Conservation (phyloP, 2,888 invertebrate genomes). For the Lucinisca nassula region DNA sequence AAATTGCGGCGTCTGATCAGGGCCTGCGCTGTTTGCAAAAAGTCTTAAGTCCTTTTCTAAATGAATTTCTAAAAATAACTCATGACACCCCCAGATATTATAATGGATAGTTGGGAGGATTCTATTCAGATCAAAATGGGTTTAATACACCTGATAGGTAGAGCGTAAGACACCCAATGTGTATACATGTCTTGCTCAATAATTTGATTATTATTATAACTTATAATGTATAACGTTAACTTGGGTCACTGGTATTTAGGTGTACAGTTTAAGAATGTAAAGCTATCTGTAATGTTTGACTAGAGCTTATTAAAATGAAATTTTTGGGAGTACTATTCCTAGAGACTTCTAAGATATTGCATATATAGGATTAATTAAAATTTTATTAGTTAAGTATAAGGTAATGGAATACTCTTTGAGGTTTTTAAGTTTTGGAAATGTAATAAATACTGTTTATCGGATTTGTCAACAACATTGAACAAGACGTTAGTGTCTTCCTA, state of each 20-base stretch:
- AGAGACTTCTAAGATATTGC: not conserved
- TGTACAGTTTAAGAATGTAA: not conserved
- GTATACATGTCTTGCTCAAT: conserved; percentile 17
- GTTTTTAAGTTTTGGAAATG: too few relatives aligned
- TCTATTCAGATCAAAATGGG: too few relatives aligned
- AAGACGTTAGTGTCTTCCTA: too few relatives aligned
- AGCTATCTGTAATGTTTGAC: not conserved
- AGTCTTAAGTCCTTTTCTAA: too few relatives aligned
- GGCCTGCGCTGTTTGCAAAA: too few relatives aligned
- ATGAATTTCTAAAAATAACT: too few relatives aligned
- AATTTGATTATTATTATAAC: conserved; percentile 6
- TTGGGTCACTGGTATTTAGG: not conserved
- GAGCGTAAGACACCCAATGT: conserved; percentile 13
- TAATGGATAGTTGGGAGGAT: too few relatives aligned
- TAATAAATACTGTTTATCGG: too few relatives aligned
- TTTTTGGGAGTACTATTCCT: not conserved
- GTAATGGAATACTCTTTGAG: not conserved
- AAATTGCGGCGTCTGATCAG: too few relatives aligned
- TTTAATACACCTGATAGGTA: conserved; percentile 14
- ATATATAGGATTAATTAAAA: not conserved
- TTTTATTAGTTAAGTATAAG: not conserved
- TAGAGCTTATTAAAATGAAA: not conserved
- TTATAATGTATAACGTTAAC: too few relatives aligned
- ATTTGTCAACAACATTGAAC: too few relatives aligned
- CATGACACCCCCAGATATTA: too few relatives aligned